Evolutionary conservation across 2,888 invertebrate species (phyloP).

Genomic region (Pristionchus mayeri): DNA sequence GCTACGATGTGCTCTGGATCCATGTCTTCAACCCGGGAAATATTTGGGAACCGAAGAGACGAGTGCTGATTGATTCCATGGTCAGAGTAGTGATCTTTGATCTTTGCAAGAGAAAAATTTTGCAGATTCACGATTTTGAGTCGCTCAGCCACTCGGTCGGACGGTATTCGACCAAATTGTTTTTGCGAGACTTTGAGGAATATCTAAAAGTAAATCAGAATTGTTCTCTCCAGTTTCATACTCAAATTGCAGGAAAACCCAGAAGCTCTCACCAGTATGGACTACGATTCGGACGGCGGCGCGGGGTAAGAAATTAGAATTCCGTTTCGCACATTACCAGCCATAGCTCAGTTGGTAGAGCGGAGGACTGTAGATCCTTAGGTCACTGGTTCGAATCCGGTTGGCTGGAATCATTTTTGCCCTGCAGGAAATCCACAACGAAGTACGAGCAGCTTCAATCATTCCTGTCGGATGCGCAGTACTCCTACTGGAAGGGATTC

Average conservation of each 20-base stretch:
- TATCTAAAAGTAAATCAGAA: not conserved
- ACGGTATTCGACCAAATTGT: constrained; percentile 73
- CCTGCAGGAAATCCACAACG: too few species aligned
- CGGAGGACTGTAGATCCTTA: constrained; percentile 65
- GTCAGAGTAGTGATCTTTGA: not conserved
- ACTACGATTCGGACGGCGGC: constrained; percentile 53
- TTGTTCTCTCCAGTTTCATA: not conserved
- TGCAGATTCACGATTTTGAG: constrained; percentile 66
- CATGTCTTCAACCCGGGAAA: constrained; percentile 74
- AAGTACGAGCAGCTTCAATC: constrained; percentile 57
- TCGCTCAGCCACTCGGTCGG: constrained; percentile 67
- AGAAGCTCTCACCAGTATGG: not conserved
- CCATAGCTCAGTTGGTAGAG: constrained; percentile 64
- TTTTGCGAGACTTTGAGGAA: constrained; percentile 61
- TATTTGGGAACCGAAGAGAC: constrained; percentile 57
- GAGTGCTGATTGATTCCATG: not conserved
- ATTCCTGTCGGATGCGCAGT: constrained; percentile 75
- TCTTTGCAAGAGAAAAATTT: too few species aligned
- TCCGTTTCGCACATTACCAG: too few species aligned
- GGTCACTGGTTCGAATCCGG: too few species aligned
- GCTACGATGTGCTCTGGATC: constrained; percentile 71
- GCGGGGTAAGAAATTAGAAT: too few species aligned
- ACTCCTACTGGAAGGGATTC: constrained; percentile 74
- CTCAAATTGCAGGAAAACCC: not conserved
- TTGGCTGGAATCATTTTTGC: too few species aligned